Conservation (phyloP, 2,113 vertebrate genomes). For the Phylloscopus trochilus region DNA sequence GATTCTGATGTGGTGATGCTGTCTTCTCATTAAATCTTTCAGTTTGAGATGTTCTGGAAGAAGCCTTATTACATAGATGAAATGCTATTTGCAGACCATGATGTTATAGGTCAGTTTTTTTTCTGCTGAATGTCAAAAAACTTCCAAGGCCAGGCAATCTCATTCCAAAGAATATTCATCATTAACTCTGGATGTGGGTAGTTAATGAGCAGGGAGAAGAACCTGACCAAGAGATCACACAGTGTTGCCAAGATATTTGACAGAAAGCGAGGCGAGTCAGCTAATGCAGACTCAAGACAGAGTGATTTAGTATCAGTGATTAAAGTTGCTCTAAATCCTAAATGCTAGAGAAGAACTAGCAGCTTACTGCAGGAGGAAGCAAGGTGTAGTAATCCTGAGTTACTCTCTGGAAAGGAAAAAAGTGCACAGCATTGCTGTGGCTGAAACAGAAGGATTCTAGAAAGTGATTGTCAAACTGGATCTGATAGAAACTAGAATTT, state of each 20-base stretch:
- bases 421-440: background rate
- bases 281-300: background rate
- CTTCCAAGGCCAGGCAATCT: background rate
- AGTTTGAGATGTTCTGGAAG: background rate
- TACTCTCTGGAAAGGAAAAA: background rate
- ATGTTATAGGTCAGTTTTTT: background rate
- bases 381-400: background rate
- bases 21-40: background rate
- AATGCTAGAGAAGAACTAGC: background rate
- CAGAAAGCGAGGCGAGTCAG: background rate
- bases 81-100: background rate
- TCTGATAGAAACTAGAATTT: background rate
- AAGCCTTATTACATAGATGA: background rate
- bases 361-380: background rate
- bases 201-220: background rate
- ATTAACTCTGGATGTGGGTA: background rate
- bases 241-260: background rate
- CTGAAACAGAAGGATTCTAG: background rate
- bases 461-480: background rate
- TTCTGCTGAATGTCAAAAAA: background rate
- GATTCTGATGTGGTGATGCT: background rate
- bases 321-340: background rate
- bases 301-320: background rate
- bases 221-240: background rate
- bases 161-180: background rate